Base-by-base conservation (phyloP, 2,888 invertebrate species). In the Drepana falcataria region DNA sequence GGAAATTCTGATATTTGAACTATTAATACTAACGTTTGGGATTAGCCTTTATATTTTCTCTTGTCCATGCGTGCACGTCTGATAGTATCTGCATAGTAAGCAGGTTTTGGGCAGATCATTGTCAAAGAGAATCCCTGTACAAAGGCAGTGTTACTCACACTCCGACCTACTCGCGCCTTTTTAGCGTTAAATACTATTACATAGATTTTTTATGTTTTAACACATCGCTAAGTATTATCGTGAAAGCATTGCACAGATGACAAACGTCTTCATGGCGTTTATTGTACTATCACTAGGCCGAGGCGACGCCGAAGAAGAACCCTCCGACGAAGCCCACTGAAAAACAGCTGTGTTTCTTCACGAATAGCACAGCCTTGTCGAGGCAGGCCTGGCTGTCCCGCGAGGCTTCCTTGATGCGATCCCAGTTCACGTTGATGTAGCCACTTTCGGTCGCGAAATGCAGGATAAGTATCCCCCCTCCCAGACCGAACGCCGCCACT, bases 401-500 rank as follows among this genome's bases (percentile, higher is more conserved):
- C 0, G 96, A 92, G 54, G 96, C 94, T 61, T 93, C 94, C 64
- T 94, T 93, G 2, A 98, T 91, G 78, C 95, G 94, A 47, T 95
- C 95, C 98, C 98, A 98, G 83, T 98, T 96, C 54, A 97, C 93
- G 64, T 95, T 94, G 4, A 98, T 95, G 70, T 96, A 97, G 2
- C 97, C 98, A 65, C 95, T 94, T 70, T 97, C 96, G 60, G 95
- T 95, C 0, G 98, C 98, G 49, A 98, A 92, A 91, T 98, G 95
- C 41, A 98, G 85, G 9, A 98, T 87, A 55, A 98, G 93, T 35
- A 98, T 94, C 35, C 97, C 95, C 5, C 97, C 97, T 44, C 98
- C 98, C 47, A 98, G 87, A 0, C 97, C 96, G 56, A 96, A 94
- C 0, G 98, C 98, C 0, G 96, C 96, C 33, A 95, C 91, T 86